Conservation (phyloP, 1,140 invertebrate genomes). For the Drosophila watanabei region DNA sequence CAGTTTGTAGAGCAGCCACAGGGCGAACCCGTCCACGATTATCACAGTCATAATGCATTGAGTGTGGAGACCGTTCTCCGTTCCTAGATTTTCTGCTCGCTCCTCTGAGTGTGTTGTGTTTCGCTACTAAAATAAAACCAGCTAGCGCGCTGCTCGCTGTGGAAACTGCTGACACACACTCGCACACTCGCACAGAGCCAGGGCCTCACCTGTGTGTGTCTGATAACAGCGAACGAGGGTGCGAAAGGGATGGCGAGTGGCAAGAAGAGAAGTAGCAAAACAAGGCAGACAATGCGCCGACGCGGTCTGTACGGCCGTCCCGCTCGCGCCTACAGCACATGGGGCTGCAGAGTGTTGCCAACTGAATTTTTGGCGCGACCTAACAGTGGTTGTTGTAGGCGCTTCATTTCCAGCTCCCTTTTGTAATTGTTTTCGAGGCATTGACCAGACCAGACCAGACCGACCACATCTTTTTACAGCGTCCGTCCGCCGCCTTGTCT, state of each 20-base stretch:
- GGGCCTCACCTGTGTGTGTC: slow-evolving; percentile 38
- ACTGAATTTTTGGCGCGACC: slow-evolving; percentile 75
- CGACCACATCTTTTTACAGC: slow-evolving; percentile 50
- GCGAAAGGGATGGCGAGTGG: not conserved
- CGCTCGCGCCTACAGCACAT: slow-evolving; percentile 38
- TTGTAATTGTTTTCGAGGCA: slow-evolving; percentile 41
- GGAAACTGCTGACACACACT: slow-evolving; percentile 63
- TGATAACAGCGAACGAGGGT: slow-evolving; percentile 49
- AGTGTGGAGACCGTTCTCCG: slow-evolving; percentile 14
- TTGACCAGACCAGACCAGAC: slow-evolving; percentile 53
- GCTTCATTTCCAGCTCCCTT: slow-evolving; percentile 37
- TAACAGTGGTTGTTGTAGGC: slow-evolving; percentile 73
- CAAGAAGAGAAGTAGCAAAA: slow-evolving; percentile 21
- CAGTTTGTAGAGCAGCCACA: slow-evolving; percentile 72
- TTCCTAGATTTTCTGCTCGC: slow-evolving; percentile 15
- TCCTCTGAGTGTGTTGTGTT: slow-evolving; percentile 13
- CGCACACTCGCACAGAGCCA: slow-evolving; percentile 25
- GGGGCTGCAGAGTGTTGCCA: slow-evolving; percentile 63
- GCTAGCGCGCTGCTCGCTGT: slow-evolving; percentile 27
- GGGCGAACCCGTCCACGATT: slow-evolving; percentile 63
- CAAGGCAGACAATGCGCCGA: slow-evolving; percentile 35
- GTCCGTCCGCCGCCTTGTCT: slow-evolving; percentile 47
- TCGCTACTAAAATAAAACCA: slow-evolving; percentile 43
- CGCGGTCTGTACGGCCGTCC: slow-evolving; percentile 37
- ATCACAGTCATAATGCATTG: slow-evolving; percentile 76